Evolutionary conservation across 2,113 vertebrate genomes (phyloP).

Genomic region (Coreoperca whiteheadi): DNA sequence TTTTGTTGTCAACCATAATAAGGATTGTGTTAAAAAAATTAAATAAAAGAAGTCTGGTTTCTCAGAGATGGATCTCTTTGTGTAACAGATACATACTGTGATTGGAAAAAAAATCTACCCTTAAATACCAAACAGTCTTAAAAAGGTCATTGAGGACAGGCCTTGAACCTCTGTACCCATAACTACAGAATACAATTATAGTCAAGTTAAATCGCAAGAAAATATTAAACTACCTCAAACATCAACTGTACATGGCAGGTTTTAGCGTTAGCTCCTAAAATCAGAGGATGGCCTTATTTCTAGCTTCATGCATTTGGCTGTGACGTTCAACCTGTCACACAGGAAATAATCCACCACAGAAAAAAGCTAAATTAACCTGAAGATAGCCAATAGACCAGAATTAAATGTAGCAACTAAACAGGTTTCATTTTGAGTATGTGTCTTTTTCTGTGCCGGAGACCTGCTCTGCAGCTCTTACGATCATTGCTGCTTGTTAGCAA

Average conservation of each 20-base stretch:
- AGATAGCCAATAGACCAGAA: not conserved
- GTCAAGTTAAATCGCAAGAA: not conserved
- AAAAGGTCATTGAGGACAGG: not conserved
- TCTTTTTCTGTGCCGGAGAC: not conserved
- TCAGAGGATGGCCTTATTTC: no score
- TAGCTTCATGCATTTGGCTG: not conserved
- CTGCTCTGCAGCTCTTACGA: not conserved
- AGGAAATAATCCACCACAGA: slow-evolving; percentile 21
- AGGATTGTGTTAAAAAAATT: not conserved
- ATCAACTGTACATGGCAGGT: not conserved
- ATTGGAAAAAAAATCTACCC: not conserved
- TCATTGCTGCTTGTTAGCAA: not conserved
- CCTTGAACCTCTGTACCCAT: not conserved
- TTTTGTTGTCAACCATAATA: not conserved
- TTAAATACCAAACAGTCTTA: not conserved
- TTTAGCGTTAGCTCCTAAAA: not conserved
- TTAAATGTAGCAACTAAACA: not conserved
- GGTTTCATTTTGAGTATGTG: not conserved
- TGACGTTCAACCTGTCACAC: not conserved
- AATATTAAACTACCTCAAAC: not conserved
- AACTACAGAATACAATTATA: not conserved
- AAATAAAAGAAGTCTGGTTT: not conserved
- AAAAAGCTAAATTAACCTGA: not conserved
- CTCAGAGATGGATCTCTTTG: not conserved
- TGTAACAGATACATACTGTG: not conserved